Percentiles rank a stretch among this genome's conserved stretches.
Conservation (phyloP, 2,797 vertebrate genomes). For the Leucoraja ocellata region DNA sequence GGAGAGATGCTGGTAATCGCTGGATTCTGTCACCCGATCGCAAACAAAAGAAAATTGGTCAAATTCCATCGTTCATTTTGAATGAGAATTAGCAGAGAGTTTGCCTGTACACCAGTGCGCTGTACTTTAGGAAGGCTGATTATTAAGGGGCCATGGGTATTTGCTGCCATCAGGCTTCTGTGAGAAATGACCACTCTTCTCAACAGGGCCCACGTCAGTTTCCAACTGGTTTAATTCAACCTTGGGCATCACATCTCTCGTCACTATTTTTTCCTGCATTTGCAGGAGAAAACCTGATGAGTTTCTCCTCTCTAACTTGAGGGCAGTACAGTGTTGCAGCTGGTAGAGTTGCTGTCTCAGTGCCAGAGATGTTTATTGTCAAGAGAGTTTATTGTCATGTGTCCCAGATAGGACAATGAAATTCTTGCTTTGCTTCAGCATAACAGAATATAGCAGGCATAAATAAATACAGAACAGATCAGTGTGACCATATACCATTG, state of each 20-base stretch:
- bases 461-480: no score
- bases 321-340: no score
- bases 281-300: background rate
- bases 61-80: background rate
- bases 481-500: no score
- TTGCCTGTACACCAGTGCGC: no score
- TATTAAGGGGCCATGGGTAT: background rate
- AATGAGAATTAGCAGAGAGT: no score
- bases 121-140: background rate
- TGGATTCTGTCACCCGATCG: slow-evolving; percentile 64
- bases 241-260: background rate
- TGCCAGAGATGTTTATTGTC: no score
- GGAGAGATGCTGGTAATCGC: slow-evolving; percentile 78
- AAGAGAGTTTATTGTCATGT: no score
- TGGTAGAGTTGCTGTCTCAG: no score
- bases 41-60: slow-evolving; percentile 38
- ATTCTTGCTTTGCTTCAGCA: no score
- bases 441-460: no score
- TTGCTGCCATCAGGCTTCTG: background rate
- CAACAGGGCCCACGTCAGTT: background rate
- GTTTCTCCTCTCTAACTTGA: background rate
- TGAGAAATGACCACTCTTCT: background rate
- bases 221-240: background rate
- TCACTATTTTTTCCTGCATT: background rate
- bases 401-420: no score